Evolutionary conservation across 2,797 vertebrate species (phyloP), one percentile per base, ranked within the genome.

Genomic region (Sebastes paucispinis): DNA sequence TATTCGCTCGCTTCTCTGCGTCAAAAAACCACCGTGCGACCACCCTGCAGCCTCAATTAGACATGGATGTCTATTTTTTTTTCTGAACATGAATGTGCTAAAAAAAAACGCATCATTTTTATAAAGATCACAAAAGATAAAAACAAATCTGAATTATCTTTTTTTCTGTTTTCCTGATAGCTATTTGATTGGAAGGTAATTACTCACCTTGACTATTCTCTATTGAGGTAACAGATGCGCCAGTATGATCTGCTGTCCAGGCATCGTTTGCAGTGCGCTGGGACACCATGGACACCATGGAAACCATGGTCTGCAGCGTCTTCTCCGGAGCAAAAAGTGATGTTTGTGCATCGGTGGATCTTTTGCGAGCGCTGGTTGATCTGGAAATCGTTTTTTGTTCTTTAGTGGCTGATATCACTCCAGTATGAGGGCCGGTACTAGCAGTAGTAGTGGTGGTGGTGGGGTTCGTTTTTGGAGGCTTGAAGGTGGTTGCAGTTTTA

Each of bases 161-260:
- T 43, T 36, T 50, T 20, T 18, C 5, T n/a, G 50, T 52, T 52
- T 7, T 36, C 22, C 47, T 29, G 18, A 25, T 1, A 18, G 29
- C 2, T 20, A 8, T 59, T 31, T 10, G 5, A 24, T 20, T 74
- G 11, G n/a, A 27, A 16, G 27, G 13, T 25, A 22, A n/a, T 62
- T 3, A 87, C 95, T 95, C 92, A 96, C 95, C 95, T 94, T 94
- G 95, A 62, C 80, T 83, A 32, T 77, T 89, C 74, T 96, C 94
- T 22, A 85, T 6, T 43, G 94, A 92, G 81, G 91, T 89, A 77
- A 86, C 69, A 18, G 89, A 84, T 69, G 89, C 62, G 52, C 79
- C 92, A 5, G 57, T 74, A 2, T 71, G 52, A 75, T 93, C 92
- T 24, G 91, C 85, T 85, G 93, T 78, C 94, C 91, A 93, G 80